Percentiles rank a stretch among this genome's conserved stretches.
Evolutionary conservation across 2,888 invertebrate species (phyloP).

Genomic region (Melolontha melolontha): DNA sequence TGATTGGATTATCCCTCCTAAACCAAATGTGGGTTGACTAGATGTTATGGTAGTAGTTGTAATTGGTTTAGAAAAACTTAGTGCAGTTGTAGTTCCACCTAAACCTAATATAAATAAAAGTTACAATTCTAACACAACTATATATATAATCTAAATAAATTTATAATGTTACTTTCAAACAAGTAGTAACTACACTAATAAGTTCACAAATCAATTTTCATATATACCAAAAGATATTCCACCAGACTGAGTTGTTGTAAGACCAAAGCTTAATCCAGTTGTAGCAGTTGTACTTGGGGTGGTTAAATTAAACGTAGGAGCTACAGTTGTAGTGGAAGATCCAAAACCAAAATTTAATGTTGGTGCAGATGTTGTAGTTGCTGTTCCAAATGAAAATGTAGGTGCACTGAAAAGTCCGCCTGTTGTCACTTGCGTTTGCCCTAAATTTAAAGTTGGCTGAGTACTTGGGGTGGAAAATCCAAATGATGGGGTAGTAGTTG

Average conservation of each 20-base stretch:
- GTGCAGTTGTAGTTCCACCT: constrained; percentile 42
- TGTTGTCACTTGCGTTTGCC: constrained; percentile 24
- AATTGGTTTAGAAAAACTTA: constrained; percentile 40
- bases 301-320: constrained; percentile 56
- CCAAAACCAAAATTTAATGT: constrained; percentile 55
- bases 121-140: constrained; percentile 38
- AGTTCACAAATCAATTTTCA: not conserved
- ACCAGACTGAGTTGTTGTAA: constrained; percentile 44
- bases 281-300: constrained; percentile 50
- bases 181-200: not conserved
- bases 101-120: constrained; percentile 40
- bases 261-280: constrained; percentile 43
- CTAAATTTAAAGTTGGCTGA: constrained; percentile 20
- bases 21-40: constrained; percentile 69
- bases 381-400: constrained; percentile 45
- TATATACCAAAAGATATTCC: constrained; percentile 46
- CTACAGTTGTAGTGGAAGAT: constrained; percentile 48
- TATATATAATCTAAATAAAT: too few species aligned
- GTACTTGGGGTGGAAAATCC: constrained; percentile 45
- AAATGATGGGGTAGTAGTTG: constrained; percentile 42
- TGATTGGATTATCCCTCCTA: constrained; percentile 76
- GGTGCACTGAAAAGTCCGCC: constrained; percentile 12
- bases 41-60: constrained; percentile 48
- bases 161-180: too few species aligned
- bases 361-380: constrained; percentile 47